Percentiles rank a stretch among this genome's conserved stretches.
These are phyloP conservation scores for Avahi laniger DNA, from an alignment of 2,797 vertebrate genomes.

Conservation along the genomic window DNA sequence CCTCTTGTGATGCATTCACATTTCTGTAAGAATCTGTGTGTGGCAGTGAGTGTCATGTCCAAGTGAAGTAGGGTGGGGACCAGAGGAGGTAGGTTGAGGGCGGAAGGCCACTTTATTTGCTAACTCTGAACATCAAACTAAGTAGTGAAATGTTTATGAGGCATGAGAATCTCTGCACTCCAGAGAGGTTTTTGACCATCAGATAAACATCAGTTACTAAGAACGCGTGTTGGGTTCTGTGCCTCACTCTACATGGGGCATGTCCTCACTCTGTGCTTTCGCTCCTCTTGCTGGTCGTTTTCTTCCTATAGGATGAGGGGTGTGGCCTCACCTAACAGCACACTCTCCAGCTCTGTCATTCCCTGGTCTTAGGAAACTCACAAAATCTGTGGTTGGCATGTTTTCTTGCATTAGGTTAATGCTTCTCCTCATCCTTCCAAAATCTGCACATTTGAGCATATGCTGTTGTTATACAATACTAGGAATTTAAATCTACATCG, in stretches of 20 bases:
- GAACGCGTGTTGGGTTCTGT: rapidly evolving
- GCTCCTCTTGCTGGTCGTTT: background rate
- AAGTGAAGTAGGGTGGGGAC: background rate
- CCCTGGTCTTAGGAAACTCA: background rate
- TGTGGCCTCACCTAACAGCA: background rate
- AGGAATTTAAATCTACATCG: background rate
- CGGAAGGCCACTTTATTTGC: background rate
- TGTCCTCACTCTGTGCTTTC: background rate
- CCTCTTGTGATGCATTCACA: background rate
- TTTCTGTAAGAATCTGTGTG: background rate
- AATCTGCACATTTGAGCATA: background rate
- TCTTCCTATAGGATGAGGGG: background rate
- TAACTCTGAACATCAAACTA: background rate
- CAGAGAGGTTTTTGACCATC: background rate
- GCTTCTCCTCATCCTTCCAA: background rate
- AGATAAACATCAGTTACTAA: too few species aligned
- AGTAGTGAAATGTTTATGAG: background rate
- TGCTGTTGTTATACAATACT: background rate
- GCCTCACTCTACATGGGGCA: background rate
- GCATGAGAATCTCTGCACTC: background rate
- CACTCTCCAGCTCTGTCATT: background rate
- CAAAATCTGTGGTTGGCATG: rapidly evolving
- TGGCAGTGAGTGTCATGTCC: background rate
- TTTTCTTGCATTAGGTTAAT: background rate
- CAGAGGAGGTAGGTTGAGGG: background rate